A percentile compares a stretch with the other conserved stretches of the same genome.
phyloP scores from a whole-genome alignment of 1,140 invertebrate species.

The Leptinotarsa lineolata region DNA sequence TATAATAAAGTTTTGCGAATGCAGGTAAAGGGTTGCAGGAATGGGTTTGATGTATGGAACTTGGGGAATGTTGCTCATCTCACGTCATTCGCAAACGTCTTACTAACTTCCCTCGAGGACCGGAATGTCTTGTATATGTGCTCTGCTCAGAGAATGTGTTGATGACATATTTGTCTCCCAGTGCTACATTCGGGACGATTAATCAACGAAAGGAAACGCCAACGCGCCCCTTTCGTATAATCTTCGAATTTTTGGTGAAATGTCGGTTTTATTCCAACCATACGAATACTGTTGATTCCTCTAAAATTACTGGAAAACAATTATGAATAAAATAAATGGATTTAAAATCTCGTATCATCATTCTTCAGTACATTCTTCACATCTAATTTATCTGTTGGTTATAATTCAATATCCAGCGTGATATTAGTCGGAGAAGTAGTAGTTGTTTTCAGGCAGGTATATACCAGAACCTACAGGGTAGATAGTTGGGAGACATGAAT shows the following conservation, averaged over 20 bases:
- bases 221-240: neutral
- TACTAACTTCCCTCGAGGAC: constrained; percentile 48
- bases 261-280: neutral
- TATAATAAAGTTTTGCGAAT: neutral
- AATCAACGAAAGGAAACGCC: constrained; percentile 14
- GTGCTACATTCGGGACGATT: constrained; percentile 27
- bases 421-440: too few species aligned
- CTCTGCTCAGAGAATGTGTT: constrained; percentile 47
- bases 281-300: neutral
- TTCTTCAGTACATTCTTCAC: too few species aligned
- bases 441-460: too few species aligned
- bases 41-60: constrained; percentile 53
- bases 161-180: constrained; percentile 52
- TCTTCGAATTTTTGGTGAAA: neutral
- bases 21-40: constrained; percentile 28
- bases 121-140: constrained; percentile 49
- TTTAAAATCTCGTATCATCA: too few species aligned
- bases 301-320: too few species aligned
- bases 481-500: too few species aligned
- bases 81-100: constrained; percentile 50
- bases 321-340: too few species aligned
- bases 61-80: constrained; percentile 52
- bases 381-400: too few species aligned
- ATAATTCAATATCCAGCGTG: too few species aligned
- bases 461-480: too few species aligned